A percentile compares a stretch with the other conserved stretches of the same genome.
These are phyloP conservation scores for Heteromormyrus szaboi DNA, from an alignment of 2,797 vertebrate species.

Conservation along the genomic window DNA sequence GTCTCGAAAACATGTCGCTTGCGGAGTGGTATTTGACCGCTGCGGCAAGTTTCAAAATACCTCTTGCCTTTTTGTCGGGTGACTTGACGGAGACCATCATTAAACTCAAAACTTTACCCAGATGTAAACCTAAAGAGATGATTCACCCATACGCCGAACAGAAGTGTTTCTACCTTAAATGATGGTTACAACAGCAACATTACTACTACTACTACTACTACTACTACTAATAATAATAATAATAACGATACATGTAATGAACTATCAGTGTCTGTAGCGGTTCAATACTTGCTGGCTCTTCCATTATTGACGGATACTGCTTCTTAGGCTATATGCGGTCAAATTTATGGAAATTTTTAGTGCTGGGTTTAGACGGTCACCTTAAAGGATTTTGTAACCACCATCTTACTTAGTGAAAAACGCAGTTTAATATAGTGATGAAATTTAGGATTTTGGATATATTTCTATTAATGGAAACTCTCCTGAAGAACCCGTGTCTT, in stretches of 20 bases:
- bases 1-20: slow-evolving; percentile 24
- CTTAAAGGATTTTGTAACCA: background rate
- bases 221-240: background rate
- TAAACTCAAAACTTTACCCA: background rate
- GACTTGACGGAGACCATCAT: background rate
- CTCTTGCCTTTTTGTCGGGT: background rate
- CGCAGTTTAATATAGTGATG: background rate
- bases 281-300: background rate
- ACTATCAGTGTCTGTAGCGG: background rate
- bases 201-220: background rate
- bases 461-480: background rate
- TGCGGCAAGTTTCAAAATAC: slow-evolving; percentile 20
- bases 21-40: slow-evolving; percentile 12
- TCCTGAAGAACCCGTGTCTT: background rate
- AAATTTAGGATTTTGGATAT: background rate
- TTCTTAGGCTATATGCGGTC: background rate
- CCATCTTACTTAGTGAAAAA: background rate
- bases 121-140: background rate
- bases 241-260: background rate
- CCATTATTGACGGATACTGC: background rate
- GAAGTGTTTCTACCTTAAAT: background rate
- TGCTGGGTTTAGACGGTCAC: background rate
- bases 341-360: background rate
- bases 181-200: background rate
- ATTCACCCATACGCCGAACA: background rate